Conservation (phyloP, 2,113 vertebrate genomes). For the Sarotherodon lohbergeri region DNA sequence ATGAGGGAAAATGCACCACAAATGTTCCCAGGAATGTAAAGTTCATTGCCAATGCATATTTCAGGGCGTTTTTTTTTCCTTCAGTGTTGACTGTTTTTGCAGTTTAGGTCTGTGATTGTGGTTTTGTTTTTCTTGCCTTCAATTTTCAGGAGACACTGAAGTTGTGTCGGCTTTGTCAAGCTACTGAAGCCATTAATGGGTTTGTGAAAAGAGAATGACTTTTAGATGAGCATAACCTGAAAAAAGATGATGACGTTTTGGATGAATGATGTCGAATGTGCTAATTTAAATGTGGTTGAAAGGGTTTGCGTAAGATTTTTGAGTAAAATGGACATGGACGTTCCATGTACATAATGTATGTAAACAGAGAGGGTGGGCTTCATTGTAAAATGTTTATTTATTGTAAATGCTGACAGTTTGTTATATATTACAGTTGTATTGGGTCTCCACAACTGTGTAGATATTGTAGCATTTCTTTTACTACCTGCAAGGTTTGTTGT, state of each 20-base stretch:
- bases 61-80: not conserved
- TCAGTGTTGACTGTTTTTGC: not conserved
- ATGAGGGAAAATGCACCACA: not conserved
- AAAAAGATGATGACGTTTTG: not conserved
- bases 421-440: not conserved
- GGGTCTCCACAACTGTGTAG: conserved; percentile 12
- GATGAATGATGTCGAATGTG: not conserved
- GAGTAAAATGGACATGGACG: not conserved
- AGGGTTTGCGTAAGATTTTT: conserved; percentile 12
- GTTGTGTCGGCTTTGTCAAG: not conserved
- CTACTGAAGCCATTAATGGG: not conserved
- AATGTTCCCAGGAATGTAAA: conserved; percentile 3
- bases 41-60: not conserved
- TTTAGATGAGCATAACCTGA: not conserved
- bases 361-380: conserved; percentile 27
- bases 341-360: conserved; percentile 56
- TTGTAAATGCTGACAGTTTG: conserved; percentile 49
- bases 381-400: conserved; percentile 55
- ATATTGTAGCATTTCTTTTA: conserved; percentile 5
- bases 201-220: not conserved
- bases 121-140: conserved; percentile 1
- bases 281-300: conserved; percentile 2
- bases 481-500: conserved; percentile 7
- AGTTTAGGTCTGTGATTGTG: not conserved
- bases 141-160: not conserved